Evolutionary conservation across 2,888 invertebrate species (phyloP), one percentile per base, ranked within the genome.

Genomic region (Electrophaes corylata): DNA sequence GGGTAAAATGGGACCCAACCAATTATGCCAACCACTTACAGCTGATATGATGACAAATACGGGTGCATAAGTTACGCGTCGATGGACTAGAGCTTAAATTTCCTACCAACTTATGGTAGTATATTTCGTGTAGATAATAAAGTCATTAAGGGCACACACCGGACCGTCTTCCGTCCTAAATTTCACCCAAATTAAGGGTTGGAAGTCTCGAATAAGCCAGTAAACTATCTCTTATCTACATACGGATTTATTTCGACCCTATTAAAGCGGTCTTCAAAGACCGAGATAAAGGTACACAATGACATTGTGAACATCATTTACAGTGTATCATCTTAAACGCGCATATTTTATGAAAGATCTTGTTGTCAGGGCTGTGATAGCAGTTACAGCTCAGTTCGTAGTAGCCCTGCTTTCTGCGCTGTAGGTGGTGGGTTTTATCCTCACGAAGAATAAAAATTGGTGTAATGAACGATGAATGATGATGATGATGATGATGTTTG

Each of bases 261-360:
- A 64, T 66, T 57, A 58, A 60, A 59, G 48, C 29, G 58, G 48
- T 57, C 56, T 60, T 62, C 60, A 62, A 55, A 62, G 55, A 53
- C 43, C 31, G 44, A 8, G 43, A 29, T 51, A 37, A 45, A 45
- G 33, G 46, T 40, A 46, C 35, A 29, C 37, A 18, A 19, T 26
- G 35, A 6, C 41, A 35, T 3, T n/a, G 51, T 52, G 26, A 31
- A 2, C 41, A 5, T 44, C 3, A n/a, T 37, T 1, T 29, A 29
- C 35, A 39, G 48, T 39, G 8, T 14, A 4, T 26, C 26, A 48
- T 26, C 45, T 29, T 4, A 5, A 20, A 4, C 5, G 20, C 5
- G 20, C 20, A 20, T 1, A 4, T 20, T 20, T 20, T n/a, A n/a
- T n/a, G n/a, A n/a, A n/a, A n/a, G n/a, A n/a, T n/a, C n/a, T n/a